These are phyloP conservation scores for Ailurus styani DNA, from an alignment of 2,113 vertebrate species.

Conservation along the genomic window DNA sequence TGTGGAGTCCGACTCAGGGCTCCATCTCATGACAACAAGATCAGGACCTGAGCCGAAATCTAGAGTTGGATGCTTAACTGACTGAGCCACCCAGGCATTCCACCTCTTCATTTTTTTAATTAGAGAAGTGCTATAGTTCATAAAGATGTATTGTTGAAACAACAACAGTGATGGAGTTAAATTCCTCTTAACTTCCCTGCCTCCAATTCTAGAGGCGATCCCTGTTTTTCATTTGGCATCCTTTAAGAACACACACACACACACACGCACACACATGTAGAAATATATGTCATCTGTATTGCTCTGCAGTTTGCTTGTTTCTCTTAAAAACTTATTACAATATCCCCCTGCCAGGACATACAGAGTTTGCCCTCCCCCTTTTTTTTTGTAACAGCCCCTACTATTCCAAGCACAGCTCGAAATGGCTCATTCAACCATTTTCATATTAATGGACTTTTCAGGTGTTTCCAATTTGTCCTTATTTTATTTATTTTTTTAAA, in stretches of 20 bases:
- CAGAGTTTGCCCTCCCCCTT: neutral
- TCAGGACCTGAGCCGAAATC: neutral
- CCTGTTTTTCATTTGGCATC: neutral
- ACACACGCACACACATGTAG: neutral
- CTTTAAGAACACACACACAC: neutral
- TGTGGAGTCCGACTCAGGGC: neutral
- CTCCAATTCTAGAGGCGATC: neutral
- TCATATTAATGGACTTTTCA: neutral
- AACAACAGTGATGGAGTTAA: neutral
- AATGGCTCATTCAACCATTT: neutral
- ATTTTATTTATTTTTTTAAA: too few relatives aligned
- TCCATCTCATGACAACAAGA: neutral
- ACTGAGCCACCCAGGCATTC: neutral
- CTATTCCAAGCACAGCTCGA: neutral
- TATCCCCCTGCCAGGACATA: neutral
- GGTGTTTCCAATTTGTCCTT: neutral
- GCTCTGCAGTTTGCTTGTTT: neutral
- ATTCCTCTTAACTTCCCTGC: neutral
- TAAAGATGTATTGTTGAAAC: neutral
- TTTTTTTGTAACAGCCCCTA: neutral
- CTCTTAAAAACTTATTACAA: neutral
- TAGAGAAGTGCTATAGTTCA: neutral
- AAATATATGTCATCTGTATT: neutral
- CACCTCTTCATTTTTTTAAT: neutral
- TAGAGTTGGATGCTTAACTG: neutral